A percentile compares a stretch with the other conserved stretches of the same genome.
These are phyloP conservation scores for Eumerus sabulonum DNA, from an alignment of 2,888 invertebrate species.

Conservation along the genomic window DNA sequence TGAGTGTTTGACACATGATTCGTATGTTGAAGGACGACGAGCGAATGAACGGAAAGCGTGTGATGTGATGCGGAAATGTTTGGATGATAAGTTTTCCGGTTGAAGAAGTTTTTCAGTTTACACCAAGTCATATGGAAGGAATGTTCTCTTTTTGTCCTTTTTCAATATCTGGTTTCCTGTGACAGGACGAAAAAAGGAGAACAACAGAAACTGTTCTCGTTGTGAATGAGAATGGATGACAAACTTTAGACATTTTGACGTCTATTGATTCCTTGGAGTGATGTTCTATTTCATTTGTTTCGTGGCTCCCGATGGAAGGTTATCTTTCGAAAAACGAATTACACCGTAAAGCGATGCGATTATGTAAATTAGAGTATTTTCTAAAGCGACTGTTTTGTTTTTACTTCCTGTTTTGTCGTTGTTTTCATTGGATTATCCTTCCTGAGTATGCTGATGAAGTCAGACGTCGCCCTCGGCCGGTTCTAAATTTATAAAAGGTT, in stretches of 20 bases:
- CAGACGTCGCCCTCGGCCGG: too few species aligned
- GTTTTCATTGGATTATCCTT: too few species aligned
- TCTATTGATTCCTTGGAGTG: constrained; percentile 10
- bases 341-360: too few species aligned
- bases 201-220: neutral
- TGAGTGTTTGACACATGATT: constrained; percentile 36
- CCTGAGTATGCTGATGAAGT: too few species aligned
- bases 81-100: constrained; percentile 54
- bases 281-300: constrained; percentile 20
- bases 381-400: too few species aligned
- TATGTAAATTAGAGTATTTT: neutral
- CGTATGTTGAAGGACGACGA: constrained; percentile 19
- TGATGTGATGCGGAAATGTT: constrained; percentile 53
- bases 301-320: neutral
- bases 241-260: constrained; percentile 23
- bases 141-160: constrained; percentile 10
- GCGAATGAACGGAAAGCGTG: neutral
- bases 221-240: constrained; percentile 10
- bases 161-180: neutral
- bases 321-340: too few species aligned
- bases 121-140: constrained; percentile 40
- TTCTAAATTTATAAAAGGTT: too few species aligned
- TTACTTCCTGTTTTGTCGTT: too few species aligned
- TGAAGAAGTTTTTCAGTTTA: constrained; percentile 15
- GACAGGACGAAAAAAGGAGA: too few species aligned